phyloP scores from a whole-genome alignment of 1,140 invertebrate genomes.

The Neoseiulus cucumeris region DNA sequence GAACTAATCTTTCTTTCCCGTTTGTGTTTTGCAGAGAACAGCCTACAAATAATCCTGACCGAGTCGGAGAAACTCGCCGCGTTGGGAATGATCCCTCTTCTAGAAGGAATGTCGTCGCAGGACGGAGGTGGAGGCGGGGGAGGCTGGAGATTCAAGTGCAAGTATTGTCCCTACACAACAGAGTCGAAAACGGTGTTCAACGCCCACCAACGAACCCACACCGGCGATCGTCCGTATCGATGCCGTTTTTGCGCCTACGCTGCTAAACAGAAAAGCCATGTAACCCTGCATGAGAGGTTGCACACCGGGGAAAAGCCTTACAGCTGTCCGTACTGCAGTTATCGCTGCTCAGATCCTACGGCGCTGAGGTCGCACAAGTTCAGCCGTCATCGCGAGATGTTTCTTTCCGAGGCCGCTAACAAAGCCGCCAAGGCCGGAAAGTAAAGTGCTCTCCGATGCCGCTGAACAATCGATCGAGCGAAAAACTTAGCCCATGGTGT shows the following conservation, averaged over 20 bases:
- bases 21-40: background rate
- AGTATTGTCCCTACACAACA: constrained; percentile 7
- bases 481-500: background rate
- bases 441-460: background rate
- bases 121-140: background rate
- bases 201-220: constrained; percentile 1
- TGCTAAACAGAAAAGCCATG: constrained; percentile 12
- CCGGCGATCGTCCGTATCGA: constrained; percentile 4
- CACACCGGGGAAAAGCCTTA: constrained; percentile 8
- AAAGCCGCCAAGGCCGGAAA: background rate
- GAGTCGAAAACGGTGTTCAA: constrained; percentile 9
- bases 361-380: constrained; percentile 8
- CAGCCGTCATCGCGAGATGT: constrained; percentile 4
- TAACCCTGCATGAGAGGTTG: constrained; percentile 10
- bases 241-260: constrained; percentile 9
- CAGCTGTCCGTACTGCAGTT: constrained; percentile 11
- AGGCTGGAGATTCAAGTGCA: background rate
- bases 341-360: constrained; percentile 8
- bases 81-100: constrained; percentile 8
- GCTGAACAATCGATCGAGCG: too few relatives aligned
- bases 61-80: constrained; percentile 5
- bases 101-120: background rate
- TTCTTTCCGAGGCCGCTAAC: constrained; percentile 3
- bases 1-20: too few relatives aligned
- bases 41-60: background rate